phyloP scores from a whole-genome alignment of 2,888 invertebrate species.

The Stegana nigrithorax region DNA sequence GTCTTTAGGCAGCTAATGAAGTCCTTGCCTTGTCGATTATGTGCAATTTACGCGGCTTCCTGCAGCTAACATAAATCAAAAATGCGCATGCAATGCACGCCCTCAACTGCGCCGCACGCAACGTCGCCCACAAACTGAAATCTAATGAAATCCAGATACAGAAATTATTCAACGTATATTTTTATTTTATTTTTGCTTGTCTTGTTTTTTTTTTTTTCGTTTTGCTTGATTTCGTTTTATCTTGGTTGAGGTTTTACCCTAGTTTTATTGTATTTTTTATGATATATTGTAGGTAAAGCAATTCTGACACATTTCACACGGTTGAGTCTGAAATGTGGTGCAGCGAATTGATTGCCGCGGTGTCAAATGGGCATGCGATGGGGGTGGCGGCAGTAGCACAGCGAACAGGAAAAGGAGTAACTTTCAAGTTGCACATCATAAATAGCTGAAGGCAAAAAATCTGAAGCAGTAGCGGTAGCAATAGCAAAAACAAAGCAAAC shows the following conservation, averaged over 20 bases:
- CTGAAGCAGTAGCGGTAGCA: too few relatives aligned
- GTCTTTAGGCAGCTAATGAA: conserved; percentile 58
- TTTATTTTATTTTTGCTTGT: conserved; percentile 28
- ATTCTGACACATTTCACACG: conserved; percentile 24
- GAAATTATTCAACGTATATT: conserved; percentile 29
- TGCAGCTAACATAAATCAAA: conserved; percentile 25
- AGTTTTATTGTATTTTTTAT: background rate
- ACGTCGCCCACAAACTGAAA: conserved; percentile 39
- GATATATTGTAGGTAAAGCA: background rate
- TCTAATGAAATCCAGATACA: conserved; percentile 24
- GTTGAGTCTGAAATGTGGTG: background rate
- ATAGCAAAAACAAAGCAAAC: too few relatives aligned
- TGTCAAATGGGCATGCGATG: background rate
- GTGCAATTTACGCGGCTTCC: conserved; percentile 53
- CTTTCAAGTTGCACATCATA: conserved; percentile 13
- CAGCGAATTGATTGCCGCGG: background rate
- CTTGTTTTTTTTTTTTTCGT: background rate
- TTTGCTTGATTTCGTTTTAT: too few relatives aligned
- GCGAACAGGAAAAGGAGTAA: conserved; percentile 15
- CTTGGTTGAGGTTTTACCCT: background rate
- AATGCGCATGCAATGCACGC: conserved; percentile 19
- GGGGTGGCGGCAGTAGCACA: background rate
- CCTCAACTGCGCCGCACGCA: conserved; percentile 34
- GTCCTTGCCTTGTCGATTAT: conserved; percentile 39
- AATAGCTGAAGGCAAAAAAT: background rate